Base-by-base conservation (phyloP, 2,888 invertebrate species). In the Spialia ferax region DNA sequence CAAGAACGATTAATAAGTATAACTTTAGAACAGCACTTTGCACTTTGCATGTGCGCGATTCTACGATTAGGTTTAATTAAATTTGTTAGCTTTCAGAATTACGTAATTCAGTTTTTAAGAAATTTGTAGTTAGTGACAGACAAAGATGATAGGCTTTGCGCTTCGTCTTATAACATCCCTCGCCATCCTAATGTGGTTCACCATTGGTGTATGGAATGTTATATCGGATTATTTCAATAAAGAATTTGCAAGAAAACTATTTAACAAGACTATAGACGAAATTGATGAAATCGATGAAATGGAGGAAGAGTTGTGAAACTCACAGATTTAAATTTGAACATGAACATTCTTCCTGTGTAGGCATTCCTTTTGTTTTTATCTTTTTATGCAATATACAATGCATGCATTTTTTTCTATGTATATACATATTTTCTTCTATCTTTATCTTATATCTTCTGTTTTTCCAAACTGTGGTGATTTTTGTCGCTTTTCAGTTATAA, bases 191-290 rank as follows among this genome's bases (percentile, higher is more conserved):
- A 87, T 95, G 66, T 96, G 96, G 96, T 97, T 97, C 84, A 95
- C 96, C 63, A 79, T 95, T 32, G 95, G 95, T 73, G 94, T 97
- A 63, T 96, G 96, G 95, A 95, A 94, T 74, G 91, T 97, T 89
- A 96, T 97, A 76, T 96, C 97, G 73, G 95, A 95, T 72, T 96
- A 97, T 84, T 97, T 97, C 81, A 95, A 95, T 72, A 94, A 94
- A 48, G 96, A 96, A 85, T 97, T 97, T 79, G 94, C 95, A 71
- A 95, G 91, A 73, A 93, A 96, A 77, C 77, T 96, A 62, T 79
- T 90, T 8, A 94, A 94, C 71, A 92, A 94, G 26, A 74, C 76
- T 0, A 72, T 75, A 11, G 68, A 66, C 5, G 59, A 71, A 0
- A 72, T 75, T 13, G 68, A 65, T 7, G 59, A 71, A 0, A 72